These are phyloP conservation scores for Mythimna ferrago DNA, from an alignment of 2,888 invertebrate species.

Conservation along the genomic window DNA sequence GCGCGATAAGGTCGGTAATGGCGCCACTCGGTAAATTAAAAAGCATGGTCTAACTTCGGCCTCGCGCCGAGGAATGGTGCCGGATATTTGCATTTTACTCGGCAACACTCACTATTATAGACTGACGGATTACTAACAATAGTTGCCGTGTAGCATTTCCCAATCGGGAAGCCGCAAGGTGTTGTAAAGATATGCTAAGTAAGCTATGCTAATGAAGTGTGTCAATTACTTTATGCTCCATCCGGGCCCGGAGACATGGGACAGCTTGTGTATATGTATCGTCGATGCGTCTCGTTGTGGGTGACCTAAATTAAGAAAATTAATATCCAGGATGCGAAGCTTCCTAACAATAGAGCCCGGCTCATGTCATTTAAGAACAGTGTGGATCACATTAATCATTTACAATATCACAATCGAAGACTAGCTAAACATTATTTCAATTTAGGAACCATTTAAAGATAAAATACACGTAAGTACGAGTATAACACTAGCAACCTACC, in stretches of 20 bases:
- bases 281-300: constrained; percentile 3
- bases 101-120: constrained; percentile 69
- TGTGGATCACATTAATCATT: constrained; percentile 23
- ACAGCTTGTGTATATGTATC: constrained; percentile 14
- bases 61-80: constrained; percentile 72
- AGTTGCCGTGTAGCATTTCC: constrained; percentile 26
- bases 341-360: constrained; percentile 1
- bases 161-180: constrained; percentile 48
- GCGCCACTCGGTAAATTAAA: constrained; percentile 85
- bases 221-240: constrained; percentile 47
- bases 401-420: constrained; percentile 19
- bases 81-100: constrained; percentile 79
- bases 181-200: constrained; percentile 50
- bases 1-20: constrained; percentile 80
- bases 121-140: constrained; percentile 52
- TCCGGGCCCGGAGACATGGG: constrained; percentile 26
- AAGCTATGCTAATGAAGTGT: constrained; percentile 53
- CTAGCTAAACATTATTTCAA: constrained; percentile 50
- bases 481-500: constrained; percentile 32
- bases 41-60: constrained; percentile 77
- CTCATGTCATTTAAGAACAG: constrained; percentile 8
- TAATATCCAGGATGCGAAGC: constrained; percentile 5
- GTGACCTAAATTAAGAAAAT: constrained; percentile 22
- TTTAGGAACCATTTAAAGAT: constrained; percentile 61
- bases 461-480: constrained; percentile 47